These are phyloP conservation scores for Cheilosia impressa DNA, from an alignment of 2,888 invertebrate species.

Conservation along the genomic window DNA sequence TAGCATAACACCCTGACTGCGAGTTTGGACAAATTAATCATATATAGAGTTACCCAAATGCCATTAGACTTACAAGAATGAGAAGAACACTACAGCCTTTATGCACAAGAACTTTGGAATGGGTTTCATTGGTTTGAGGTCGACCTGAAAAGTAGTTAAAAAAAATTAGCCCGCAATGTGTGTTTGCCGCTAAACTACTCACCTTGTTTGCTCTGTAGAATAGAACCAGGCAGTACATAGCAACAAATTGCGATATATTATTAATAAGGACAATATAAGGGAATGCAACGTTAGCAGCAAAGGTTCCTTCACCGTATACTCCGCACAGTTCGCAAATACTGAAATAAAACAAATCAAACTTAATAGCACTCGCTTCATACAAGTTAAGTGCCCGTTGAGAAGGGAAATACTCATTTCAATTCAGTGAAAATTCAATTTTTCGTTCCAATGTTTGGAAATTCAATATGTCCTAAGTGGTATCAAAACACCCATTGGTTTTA, in stretches of 20 bases:
- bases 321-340: slow-evolving; percentile 93
- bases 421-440: too few relatives aligned
- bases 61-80: slow-evolving; percentile 94
- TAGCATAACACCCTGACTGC: slow-evolving; percentile 95
- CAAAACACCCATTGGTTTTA: too few relatives aligned
- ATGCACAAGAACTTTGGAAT: slow-evolving; percentile 98
- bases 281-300: slow-evolving; percentile 92
- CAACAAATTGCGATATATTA: slow-evolving; percentile 96
- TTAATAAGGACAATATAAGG: slow-evolving; percentile 95
- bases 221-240: slow-evolving; percentile 97
- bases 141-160: slow-evolving; percentile 81
- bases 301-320: slow-evolving; percentile 96
- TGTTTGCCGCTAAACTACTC: slow-evolving; percentile 10
- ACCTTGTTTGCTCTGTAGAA: slow-evolving; percentile 95
- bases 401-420: too few relatives aligned
- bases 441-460: too few relatives aligned
- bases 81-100: slow-evolving; percentile 98
- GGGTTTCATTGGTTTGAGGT: slow-evolving; percentile 96
- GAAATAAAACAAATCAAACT: slow-evolving; percentile 78
- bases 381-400: too few relatives aligned
- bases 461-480: too few relatives aligned
- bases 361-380: not conserved
- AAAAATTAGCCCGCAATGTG: not conserved
- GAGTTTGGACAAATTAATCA: not conserved
- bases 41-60: slow-evolving; percentile 3